A percentile compares a stretch with the other conserved stretches of the same genome.
These are phyloP conservation scores for Indri indri DNA, from an alignment of 2,113 vertebrate genomes.

Conservation along the genomic window DNA sequence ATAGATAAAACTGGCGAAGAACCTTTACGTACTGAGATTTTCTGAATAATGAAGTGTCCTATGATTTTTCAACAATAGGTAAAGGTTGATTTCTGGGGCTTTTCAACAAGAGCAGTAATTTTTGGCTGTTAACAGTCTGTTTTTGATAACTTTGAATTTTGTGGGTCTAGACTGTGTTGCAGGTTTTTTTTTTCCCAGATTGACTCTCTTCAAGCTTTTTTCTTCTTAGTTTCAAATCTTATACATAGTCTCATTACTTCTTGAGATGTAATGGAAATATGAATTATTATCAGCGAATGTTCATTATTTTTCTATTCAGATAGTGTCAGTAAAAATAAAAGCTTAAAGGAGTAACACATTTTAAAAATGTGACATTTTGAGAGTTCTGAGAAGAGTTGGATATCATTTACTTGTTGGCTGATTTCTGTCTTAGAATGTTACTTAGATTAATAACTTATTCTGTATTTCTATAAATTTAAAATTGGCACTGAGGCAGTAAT, in stretches of 20 bases:
- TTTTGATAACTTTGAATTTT: slow-evolving; percentile 28
- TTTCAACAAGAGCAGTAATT: background rate
- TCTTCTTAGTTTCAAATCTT: background rate
- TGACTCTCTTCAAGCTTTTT: background rate
- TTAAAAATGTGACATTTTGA: slow-evolving; percentile 29
- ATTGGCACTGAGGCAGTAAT: background rate
- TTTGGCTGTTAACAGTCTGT: background rate
- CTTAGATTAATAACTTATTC: background rate
- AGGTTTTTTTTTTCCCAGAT: background rate
- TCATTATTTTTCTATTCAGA: slow-evolving; percentile 18
- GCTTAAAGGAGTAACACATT: background rate
- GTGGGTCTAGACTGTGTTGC: background rate
- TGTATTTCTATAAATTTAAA: background rate
- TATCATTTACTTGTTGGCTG: background rate
- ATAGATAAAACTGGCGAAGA: background rate
- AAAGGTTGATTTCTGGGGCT: background rate
- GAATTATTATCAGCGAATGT: background rate
- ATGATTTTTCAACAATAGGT: background rate
- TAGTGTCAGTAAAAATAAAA: slow-evolving; percentile 14
- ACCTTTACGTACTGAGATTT: background rate
- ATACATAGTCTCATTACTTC: background rate
- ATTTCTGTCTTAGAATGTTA: background rate
- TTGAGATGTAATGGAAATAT: background rate
- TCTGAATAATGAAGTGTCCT: background rate
- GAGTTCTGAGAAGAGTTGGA: background rate